These are phyloP conservation scores for Oasisia sp. DNA, from an alignment of 2,888 invertebrate genomes.

Conservation along the genomic window DNA sequence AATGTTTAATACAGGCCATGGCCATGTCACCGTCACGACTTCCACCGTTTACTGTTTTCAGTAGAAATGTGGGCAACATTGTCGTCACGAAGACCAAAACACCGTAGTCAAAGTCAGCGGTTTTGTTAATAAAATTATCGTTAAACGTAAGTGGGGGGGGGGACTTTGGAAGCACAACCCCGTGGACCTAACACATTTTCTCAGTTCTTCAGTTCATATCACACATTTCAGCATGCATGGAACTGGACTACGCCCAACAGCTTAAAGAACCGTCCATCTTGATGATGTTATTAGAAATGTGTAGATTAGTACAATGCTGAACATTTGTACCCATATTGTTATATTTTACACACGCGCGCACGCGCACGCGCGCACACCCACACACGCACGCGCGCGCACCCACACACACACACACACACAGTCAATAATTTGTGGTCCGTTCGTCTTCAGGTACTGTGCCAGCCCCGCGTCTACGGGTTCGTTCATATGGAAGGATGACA, in stretches of 20 bases:
- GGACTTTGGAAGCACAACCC: neutral
- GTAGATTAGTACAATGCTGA: neutral
- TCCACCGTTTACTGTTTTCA: neutral
- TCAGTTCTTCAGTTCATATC: neutral
- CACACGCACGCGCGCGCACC: too few species aligned
- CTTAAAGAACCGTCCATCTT: neutral
- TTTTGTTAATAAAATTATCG: neutral
- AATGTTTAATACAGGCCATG: too few species aligned
- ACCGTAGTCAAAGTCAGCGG: neutral
- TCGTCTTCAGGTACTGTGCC: conserved; percentile 81
- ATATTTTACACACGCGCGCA: conserved; percentile 13
- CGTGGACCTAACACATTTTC: neutral
- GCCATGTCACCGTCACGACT: too few species aligned
- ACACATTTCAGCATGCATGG: too few species aligned
- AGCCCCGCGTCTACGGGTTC: conserved; percentile 94
- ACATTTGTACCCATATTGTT: conserved; percentile 71
- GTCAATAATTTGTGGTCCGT: neutral
- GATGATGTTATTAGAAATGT: neutral
- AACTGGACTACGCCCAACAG: neutral
- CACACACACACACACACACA: neutral
- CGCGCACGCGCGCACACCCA: too few species aligned
- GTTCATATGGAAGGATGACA: conserved; percentile 97
- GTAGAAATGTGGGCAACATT: neutral
- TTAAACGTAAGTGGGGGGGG: neutral
- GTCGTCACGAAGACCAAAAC: neutral